These are phyloP conservation scores for Phlogophora meticulosa DNA, from an alignment of 2,888 invertebrate species.

Conservation along the genomic window DNA sequence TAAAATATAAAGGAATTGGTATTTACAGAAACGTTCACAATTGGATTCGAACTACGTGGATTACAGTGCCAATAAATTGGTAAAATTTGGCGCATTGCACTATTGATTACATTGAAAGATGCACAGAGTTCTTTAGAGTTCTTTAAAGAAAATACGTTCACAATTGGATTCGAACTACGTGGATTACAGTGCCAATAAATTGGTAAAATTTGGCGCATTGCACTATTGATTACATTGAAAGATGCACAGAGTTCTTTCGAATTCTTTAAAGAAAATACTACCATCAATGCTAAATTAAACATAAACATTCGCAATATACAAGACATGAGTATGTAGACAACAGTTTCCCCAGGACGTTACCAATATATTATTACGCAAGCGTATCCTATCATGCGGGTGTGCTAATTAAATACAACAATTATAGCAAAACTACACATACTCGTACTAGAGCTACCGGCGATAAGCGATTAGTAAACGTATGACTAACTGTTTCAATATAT, in stretches of 20 bases:
- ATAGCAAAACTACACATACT: conserved; percentile 26
- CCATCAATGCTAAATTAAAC: neutral
- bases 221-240: neutral
- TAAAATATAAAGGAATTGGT: no score
- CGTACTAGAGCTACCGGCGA: neutral
- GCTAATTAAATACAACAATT: conserved; percentile 38
- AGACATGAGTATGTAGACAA: no score
- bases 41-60: neutral
- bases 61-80: neutral
- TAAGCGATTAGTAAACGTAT: conserved; percentile 39
- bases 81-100: no score
- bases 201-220: no score
- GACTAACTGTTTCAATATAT: conserved; percentile 48
- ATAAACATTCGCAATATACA: neutral
- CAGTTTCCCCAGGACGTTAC: conserved; percentile 27
- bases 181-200: neutral
- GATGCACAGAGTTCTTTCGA: neutral
- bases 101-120: no score
- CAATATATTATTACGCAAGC: conserved; percentile 21
- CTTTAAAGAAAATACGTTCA: no score
- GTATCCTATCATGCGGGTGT: conserved; percentile 22
- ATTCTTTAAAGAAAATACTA: neutral
- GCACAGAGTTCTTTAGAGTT: no score
- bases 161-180: no score
- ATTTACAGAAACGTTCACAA: neutral